Base-by-base conservation (phyloP, 2,888 invertebrate species). In the Crepidodera aurea region DNA sequence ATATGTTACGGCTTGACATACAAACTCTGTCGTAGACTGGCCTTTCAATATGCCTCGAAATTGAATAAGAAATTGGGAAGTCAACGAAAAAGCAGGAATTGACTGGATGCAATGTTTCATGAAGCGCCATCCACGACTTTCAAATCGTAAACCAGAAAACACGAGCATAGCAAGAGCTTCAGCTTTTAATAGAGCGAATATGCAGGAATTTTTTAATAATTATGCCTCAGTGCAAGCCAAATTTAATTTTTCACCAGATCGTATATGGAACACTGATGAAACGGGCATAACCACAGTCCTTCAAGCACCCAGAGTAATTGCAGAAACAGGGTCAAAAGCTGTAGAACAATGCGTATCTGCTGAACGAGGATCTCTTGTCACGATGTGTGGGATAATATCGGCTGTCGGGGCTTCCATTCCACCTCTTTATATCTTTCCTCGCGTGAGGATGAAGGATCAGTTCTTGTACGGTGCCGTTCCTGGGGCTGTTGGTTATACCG, bases 331-430 rank as follows among this genome's bases (percentile, higher is more conserved):
- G 27, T 6, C 27, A 27, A 27, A 7, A 6, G 27, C 64, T 62
- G 67, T 75, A 10, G 72, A 69, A 5, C 66, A 70, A 62, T 50
- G 60, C 44, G 60, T 69, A 34, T 71, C 71, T 51, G 64, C 67
- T 7, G 72, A 75, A 67, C 56, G 74, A 51, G 72, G 73, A 19
- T 34, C 58, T 16, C 61, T 71, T 8, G 69, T 74, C n/a, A 75
- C 72, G 7, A 59, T 73, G 48, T 67, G 66, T 51, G 67, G 68
- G 37, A 68, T 69, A 40, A 65, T 74, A 54, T 66, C 67, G 40
- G 75, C 72, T 22, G 44, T 56, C 40, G 74, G 74, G 34, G 68
- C 63, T 60, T 22, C 70, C 16, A 50, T 74, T 44, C 72, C 74
- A 22, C 71, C 72, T 32, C 13, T n/a, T n/a, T 62, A 27, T 73